Percentiles rank a stretch among this genome's conserved stretches.
These are phyloP conservation scores for Globodera rostochiensis DNA, from an alignment of 1,140 invertebrate genomes.

Conservation along the genomic window DNA sequence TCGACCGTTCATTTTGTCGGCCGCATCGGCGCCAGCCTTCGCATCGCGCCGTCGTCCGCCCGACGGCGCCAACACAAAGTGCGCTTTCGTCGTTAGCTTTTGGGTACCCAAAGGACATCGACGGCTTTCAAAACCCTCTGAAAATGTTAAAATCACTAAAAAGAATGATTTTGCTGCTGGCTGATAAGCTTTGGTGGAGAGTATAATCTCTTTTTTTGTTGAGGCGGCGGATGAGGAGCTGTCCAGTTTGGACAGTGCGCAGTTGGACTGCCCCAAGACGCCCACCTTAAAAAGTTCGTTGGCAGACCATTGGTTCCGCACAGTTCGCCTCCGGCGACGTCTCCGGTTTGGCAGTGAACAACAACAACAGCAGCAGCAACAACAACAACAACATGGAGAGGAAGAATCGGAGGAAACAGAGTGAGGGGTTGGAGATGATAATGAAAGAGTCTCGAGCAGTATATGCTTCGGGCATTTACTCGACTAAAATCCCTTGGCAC, in stretches of 20 bases:
- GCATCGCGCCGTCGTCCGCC: slow-evolving; percentile 37
- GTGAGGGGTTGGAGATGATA: too few species aligned
- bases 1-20: slow-evolving; percentile 57
- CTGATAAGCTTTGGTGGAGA: too few species aligned
- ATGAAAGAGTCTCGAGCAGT: too few species aligned
- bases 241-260: slow-evolving; percentile 15
- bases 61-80: slow-evolving; percentile 2
- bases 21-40: slow-evolving; percentile 54
- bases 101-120: background rate
- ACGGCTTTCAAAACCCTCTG: background rate
- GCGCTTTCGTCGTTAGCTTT: background rate
- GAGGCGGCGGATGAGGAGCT: slow-evolving; percentile 1
- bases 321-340: slow-evolving; percentile 14
- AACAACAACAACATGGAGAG: background rate
- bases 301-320: slow-evolving; percentile 32
- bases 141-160: background rate
- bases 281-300: slow-evolving; percentile 5
- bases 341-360: background rate
- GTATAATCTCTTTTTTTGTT: background rate
- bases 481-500: too few species aligned
- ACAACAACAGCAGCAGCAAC: background rate
- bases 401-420: too few species aligned
- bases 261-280: background rate
- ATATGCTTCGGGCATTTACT: too few species aligned
- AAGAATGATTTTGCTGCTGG: too few species aligned